Evolutionary conservation across 2,113 vertebrate genomes (phyloP).

Genomic region (Caretta caretta): DNA sequence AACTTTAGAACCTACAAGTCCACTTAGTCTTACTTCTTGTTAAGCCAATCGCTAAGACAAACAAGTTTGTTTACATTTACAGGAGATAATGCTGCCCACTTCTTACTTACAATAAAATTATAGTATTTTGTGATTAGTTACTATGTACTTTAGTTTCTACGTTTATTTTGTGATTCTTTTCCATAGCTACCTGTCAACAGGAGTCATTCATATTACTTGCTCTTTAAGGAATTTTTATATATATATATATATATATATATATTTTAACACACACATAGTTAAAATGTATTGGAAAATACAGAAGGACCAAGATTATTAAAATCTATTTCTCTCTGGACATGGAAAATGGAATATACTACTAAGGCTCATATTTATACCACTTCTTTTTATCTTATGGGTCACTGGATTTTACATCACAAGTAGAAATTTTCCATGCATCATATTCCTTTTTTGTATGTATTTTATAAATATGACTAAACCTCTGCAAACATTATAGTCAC

Average conservation of each 20-base stretch:
- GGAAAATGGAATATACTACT: constrained; percentile 45
- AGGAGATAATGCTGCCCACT: no score
- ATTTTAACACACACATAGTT: neutral
- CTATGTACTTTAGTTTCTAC: neutral
- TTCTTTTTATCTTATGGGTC: constrained; percentile 14
- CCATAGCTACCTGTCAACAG: neutral
- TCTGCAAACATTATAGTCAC: neutral
- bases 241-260: constrained; percentile 6
- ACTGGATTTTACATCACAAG: constrained; percentile 27
- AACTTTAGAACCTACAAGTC: no score
- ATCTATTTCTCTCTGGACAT: neutral
- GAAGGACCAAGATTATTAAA: neutral
- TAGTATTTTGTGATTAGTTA: neutral
- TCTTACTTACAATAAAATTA: no score
- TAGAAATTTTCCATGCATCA: constrained; percentile 42
- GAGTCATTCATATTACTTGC: neutral
- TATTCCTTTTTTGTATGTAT: constrained; percentile 16
- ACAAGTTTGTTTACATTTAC: no score
- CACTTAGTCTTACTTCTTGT: no score
- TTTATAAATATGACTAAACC: constrained; percentile 29
- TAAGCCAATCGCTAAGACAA: no score
- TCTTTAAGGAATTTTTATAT: neutral
- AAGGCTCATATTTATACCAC: constrained; percentile 40
- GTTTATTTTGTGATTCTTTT: neutral
- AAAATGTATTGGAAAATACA: neutral